Percentiles rank a stretch among this genome's conserved stretches.
Evolutionary conservation across 2,797 vertebrate species (phyloP).

Genomic region (Sebastes goodei): DNA sequence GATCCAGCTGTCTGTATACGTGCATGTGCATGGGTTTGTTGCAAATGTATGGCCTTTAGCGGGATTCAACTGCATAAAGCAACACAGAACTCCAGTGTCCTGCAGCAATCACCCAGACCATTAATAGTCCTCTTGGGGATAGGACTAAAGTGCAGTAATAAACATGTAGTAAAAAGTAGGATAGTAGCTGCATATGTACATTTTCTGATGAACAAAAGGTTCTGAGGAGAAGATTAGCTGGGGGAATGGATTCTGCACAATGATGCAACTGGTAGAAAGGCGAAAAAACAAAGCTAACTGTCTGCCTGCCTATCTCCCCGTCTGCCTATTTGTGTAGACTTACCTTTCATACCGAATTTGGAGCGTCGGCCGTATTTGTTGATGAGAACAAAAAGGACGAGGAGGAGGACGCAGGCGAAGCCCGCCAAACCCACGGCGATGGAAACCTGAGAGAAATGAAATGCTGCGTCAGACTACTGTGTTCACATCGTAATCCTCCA

Average conservation of each 20-base stretch:
- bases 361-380: conserved; percentile 98
- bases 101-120: background rate
- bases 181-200: conserved; percentile 23
- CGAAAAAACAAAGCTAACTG: conserved; percentile 34
- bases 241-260: conserved; percentile 12
- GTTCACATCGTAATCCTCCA: conserved; percentile 24
- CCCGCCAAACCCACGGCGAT: conserved; percentile 95
- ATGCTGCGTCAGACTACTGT: conserved; percentile 30
- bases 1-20: conserved; percentile 24
- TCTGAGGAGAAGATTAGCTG: conserved; percentile 35
- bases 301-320: conserved; percentile 6
- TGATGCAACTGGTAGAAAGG: conserved; percentile 62
- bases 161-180: conserved; percentile 13
- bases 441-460: conserved; percentile 86
- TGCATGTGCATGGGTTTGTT: background rate
- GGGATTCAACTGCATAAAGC: background rate
- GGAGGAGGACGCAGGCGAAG: conserved; percentile 94
- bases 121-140: conserved; percentile 15
- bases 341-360: conserved; percentile 99
- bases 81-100: background rate
- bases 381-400: conserved; percentile 97
- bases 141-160: background rate
- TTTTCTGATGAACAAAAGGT: conserved; percentile 43
- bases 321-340: conserved; percentile 51
- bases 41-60: conserved; percentile 10